phyloP scores from a whole-genome alignment of 1,140 invertebrate genomes.

The Kradibia gibbosae region DNA sequence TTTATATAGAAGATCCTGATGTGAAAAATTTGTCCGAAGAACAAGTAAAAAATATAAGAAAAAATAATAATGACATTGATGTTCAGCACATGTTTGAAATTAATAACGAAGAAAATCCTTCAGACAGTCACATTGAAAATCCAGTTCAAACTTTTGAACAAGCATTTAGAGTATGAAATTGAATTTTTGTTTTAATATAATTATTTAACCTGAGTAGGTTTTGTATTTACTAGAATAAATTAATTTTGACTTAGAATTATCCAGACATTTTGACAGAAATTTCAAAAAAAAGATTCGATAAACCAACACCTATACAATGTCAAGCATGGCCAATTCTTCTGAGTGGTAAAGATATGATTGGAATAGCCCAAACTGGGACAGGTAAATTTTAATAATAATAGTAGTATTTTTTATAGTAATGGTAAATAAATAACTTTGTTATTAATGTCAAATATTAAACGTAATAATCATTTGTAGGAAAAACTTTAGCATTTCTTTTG shows the following conservation, averaged over 20 bases:
- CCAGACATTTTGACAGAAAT: conserved; percentile 90
- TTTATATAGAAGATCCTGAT: conserved; percentile 85
- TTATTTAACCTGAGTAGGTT: background rate
- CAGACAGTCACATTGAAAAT: conserved; percentile 80
- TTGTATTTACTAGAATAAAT: conserved; percentile 19
- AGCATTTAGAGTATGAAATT: conserved; percentile 76
- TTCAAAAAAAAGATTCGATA: conserved; percentile 83
- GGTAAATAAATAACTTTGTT: background rate
- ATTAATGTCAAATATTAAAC: background rate
- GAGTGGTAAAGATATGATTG: conserved; percentile 90
- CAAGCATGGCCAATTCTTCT: conserved; percentile 93
- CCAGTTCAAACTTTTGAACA: conserved; percentile 88
- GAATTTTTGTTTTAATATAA: background rate
- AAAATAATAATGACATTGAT: conserved; percentile 81
- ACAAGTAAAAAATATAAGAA: conserved; percentile 77
- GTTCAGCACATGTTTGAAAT: conserved; percentile 69
- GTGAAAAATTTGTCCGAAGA: conserved; percentile 78
- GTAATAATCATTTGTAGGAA: conserved; percentile 72
- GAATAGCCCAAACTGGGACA: conserved; percentile 94
- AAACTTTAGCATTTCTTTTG: conserved; percentile 91
- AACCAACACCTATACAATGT: conserved; percentile 92
- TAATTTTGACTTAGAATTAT: conserved; percentile 73
- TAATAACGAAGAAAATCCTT: conserved; percentile 67
- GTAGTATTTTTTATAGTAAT: conserved; percentile 4
- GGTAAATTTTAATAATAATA: conserved; percentile 75